Evolutionary conservation across 37 sponge, comb jelly and placozoan species (phyloP).

Genomic region (Mnemiopsis leidyi): DNA sequence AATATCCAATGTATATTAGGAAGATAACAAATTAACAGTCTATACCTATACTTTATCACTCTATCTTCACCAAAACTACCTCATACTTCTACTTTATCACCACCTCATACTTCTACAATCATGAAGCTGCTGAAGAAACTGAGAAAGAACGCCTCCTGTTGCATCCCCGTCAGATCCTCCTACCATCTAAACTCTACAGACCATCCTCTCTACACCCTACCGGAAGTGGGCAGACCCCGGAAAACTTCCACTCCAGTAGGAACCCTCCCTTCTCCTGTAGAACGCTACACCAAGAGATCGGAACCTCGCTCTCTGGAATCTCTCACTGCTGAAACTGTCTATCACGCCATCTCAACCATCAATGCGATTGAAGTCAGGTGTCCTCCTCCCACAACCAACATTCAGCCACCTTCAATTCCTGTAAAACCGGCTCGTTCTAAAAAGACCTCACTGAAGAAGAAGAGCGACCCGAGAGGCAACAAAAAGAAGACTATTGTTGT

Average conservation of each 20-base stretch:
- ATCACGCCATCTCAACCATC: background rate
- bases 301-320: background rate
- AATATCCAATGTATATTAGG: background rate
- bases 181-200: background rate
- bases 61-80: too few species aligned
- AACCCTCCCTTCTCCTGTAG: background rate
- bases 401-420: background rate
- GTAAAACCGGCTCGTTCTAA: background rate
- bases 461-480: background rate
- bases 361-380: background rate
- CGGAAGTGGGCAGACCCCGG: background rate
- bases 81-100: too few species aligned
- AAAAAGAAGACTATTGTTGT: background rate
- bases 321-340: background rate
- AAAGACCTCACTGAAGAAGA: slow-evolving; percentile 35
- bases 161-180: background rate
- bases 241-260: background rate
- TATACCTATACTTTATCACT: too few species aligned
- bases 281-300: background rate
- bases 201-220: background rate
- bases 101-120: too few species aligned
- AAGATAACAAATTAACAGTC: background rate
- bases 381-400: background rate
- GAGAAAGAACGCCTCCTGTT: slow-evolving; percentile 4
- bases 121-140: slow-evolving; percentile 46